Conservation (phyloP, 2,797 vertebrate genomes). For the Tarsius wallacei region DNA sequence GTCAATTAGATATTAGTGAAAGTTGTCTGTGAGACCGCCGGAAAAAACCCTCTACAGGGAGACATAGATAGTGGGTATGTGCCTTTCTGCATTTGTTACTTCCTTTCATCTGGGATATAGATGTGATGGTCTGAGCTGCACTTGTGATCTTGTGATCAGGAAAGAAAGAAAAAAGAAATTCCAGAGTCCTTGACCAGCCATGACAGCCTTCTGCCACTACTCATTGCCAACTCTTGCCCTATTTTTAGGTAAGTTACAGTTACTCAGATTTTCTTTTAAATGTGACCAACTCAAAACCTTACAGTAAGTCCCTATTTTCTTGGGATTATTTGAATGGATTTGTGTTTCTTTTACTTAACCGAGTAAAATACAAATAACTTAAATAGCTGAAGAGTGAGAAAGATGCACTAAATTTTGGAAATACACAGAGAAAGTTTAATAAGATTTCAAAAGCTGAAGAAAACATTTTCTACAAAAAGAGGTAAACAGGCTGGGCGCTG, state of each 20-base stretch:
- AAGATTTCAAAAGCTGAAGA: not conserved
- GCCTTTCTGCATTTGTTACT: too few relatives aligned
- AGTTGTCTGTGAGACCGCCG: not conserved
- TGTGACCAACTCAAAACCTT: not conserved
- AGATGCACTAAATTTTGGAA: not conserved
- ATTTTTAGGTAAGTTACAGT: not conserved
- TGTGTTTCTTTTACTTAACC: not conserved
- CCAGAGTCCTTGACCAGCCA: too few relatives aligned
- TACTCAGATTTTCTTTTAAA: not conserved
- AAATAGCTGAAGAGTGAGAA: not conserved
- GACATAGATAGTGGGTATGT: accelerated
- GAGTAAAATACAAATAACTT: not conserved
- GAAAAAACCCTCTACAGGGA: not conserved
- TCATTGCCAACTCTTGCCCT: not conserved
- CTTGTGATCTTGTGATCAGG: not conserved
- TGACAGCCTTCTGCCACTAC: too few relatives aligned
- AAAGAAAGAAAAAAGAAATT: not conserved
- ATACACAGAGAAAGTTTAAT: not conserved
- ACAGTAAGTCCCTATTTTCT: not conserved
- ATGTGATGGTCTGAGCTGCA: not conserved
- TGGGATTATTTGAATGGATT: not conserved
- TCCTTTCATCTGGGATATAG: too few relatives aligned
- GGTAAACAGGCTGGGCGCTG: too few relatives aligned
- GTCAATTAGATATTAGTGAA: not conserved
- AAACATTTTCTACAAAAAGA: not conserved